Conservation (phyloP, 37 sponge, comb jelly and placozoan genomes). For the Tethya wilhelma region DNA sequence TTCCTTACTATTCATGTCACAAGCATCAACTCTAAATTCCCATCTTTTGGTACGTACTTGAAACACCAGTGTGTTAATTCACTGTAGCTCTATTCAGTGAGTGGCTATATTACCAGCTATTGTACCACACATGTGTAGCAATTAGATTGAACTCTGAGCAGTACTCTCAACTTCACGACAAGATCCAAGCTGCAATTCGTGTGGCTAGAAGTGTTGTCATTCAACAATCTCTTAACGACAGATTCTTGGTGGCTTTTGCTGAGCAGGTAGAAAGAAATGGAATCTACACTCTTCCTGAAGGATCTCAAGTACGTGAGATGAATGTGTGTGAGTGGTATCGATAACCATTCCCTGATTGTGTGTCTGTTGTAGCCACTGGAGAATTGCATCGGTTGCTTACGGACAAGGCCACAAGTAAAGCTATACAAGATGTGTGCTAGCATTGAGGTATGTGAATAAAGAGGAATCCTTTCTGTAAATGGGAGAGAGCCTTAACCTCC, state of each 20-base stretch:
- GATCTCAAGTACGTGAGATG: slow-evolving; percentile 61
- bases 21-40: slow-evolving; percentile 35
- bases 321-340: neutral
- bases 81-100: no score
- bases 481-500: neutral
- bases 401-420: slow-evolving; percentile 76
- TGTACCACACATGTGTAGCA: no score
- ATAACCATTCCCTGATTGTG: neutral
- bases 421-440: slow-evolving; percentile 82
- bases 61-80: no score
- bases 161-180: slow-evolving; percentile 70
- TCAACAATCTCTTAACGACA: slow-evolving; percentile 85
- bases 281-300: slow-evolving; percentile 39
- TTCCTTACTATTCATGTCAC: slow-evolving; percentile 61
- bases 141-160: slow-evolving; percentile 79
- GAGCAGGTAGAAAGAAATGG: slow-evolving; percentile 86
- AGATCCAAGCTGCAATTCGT: slow-evolving; percentile 69
- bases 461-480: neutral
- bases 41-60: slow-evolving; percentile 48
- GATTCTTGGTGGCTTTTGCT: slow-evolving; percentile 82
- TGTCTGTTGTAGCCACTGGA: slow-evolving; percentile 58
- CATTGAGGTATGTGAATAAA: slow-evolving; percentile 24
- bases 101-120: no score
- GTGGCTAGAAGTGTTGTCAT: slow-evolving; percentile 86
- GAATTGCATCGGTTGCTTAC: slow-evolving; percentile 92